phyloP scores from a whole-genome alignment of 2,888 invertebrate species.

The Galeopsomyia nigrocyanea region DNA sequence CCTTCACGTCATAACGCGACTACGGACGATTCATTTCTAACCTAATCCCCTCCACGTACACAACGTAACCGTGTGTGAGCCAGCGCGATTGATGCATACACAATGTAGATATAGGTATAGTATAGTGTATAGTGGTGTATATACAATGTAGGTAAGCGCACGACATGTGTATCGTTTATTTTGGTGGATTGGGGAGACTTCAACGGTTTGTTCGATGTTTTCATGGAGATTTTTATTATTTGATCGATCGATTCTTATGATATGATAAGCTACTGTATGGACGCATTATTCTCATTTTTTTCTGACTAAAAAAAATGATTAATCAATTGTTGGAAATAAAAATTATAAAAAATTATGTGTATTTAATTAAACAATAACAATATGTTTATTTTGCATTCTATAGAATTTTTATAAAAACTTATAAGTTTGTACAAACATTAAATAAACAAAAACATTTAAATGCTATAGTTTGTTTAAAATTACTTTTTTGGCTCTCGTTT shows the following conservation, averaged over 20 bases:
- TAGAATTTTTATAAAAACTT: too few relatives aligned
- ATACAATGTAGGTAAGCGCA: not conserved
- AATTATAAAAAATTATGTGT: not conserved
- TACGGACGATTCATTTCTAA: constrained; percentile 28
- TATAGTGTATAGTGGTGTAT: not conserved
- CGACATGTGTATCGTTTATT: not conserved
- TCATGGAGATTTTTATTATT: constrained; percentile 26
- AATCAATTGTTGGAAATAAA: constrained; percentile 16
- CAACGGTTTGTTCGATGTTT: constrained; percentile 23
- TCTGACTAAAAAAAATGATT: not conserved
- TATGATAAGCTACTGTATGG: not conserved
- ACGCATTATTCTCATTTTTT: not conserved
- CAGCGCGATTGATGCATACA: not conserved
- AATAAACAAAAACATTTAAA: too few relatives aligned
- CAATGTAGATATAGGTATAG: not conserved
- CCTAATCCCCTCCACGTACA: constrained; percentile 31
- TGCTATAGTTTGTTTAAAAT: too few relatives aligned
- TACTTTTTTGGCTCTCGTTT: too few relatives aligned
- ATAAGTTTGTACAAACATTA: too few relatives aligned
- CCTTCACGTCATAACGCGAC: constrained; percentile 26
- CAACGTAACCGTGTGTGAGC: not conserved
- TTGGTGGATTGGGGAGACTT: not conserved
- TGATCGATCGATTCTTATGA: constrained; percentile 22
- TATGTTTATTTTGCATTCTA: too few relatives aligned
- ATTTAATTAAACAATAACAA: too few relatives aligned